Conservation (phyloP, 2,888 invertebrate genomes). For the Drosophila robusta region DNA sequence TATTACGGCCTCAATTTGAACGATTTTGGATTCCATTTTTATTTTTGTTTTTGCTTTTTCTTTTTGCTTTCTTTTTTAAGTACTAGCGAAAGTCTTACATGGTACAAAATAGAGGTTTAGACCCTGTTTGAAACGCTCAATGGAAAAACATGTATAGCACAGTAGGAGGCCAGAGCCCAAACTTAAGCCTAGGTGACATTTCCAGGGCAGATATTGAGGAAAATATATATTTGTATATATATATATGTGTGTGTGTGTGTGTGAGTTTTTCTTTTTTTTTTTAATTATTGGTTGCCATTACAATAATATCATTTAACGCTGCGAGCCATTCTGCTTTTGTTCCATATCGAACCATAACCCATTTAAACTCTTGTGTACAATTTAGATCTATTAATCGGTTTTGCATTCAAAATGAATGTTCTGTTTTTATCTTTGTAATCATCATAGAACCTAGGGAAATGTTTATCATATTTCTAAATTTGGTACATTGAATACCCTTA, state of each 20-base stretch:
- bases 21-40: slow-evolving; percentile 6
- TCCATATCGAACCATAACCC: slow-evolving; percentile 2
- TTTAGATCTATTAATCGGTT: not conserved
- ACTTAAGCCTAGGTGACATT: slow-evolving; percentile 29
- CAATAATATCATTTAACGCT: slow-evolving; percentile 5
- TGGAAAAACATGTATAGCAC: slow-evolving; percentile 32
- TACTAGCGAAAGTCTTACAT: slow-evolving; percentile 63
- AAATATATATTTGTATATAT: slow-evolving; percentile 33
- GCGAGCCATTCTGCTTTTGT: slow-evolving; percentile 1
- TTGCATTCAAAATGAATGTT: slow-evolving; percentile 20
- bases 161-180: slow-evolving; percentile 15
- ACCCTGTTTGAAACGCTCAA: slow-evolving; percentile 47
- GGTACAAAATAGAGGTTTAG: slow-evolving; percentile 56
- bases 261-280: not conserved
- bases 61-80: slow-evolving; percentile 15
- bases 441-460: slow-evolving; percentile 1
- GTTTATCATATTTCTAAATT: not conserved
- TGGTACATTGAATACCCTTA: slow-evolving; percentile 8
- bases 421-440: not conserved
- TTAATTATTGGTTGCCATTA: slow-evolving; percentile 14
- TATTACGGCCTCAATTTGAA: slow-evolving; percentile 47
- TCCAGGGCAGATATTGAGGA: slow-evolving; percentile 24
- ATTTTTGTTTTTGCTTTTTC: slow-evolving; percentile 1
- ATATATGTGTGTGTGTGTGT: too few species aligned
- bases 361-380: slow-evolving; percentile 9